A percentile compares a stretch with the other conserved stretches of the same genome.
These are phyloP conservation scores for Drosophila ohnishii DNA, from an alignment of 1,140 invertebrate species.

Conservation along the genomic window DNA sequence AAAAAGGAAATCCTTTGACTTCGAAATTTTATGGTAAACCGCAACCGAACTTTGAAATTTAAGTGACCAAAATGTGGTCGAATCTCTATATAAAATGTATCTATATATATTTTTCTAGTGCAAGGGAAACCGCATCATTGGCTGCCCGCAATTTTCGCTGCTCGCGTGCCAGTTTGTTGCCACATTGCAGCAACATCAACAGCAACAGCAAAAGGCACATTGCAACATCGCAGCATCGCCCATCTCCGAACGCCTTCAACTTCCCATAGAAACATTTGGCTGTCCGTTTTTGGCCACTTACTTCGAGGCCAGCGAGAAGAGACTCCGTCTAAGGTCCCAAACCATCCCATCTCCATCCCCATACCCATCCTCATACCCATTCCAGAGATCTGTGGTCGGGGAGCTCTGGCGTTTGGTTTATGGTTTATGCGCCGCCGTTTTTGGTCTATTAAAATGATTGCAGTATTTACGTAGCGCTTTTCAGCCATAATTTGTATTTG, in stretches of 20 bases:
- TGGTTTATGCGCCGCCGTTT: constrained; percentile 80
- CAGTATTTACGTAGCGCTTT: constrained; percentile 81
- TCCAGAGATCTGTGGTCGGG: constrained; percentile 13
- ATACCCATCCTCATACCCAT: neutral
- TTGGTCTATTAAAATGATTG: constrained; percentile 82
- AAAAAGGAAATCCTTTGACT: no score
- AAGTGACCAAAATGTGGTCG: neutral
- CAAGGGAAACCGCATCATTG: constrained; percentile 68
- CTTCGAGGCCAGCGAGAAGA: constrained; percentile 10
- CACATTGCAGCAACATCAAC: constrained; percentile 26
- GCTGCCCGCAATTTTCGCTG: constrained; percentile 62
- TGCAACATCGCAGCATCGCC: constrained; percentile 38
- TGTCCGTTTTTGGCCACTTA: constrained; percentile 34
- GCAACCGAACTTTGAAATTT: neutral
- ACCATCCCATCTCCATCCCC: neutral
- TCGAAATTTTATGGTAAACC: neutral
- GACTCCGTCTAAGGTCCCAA: constrained; percentile 13
- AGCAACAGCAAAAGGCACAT: constrained; percentile 13
- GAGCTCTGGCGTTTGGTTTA: constrained; percentile 73
- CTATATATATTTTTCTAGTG: constrained; percentile 17
- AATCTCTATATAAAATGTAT: neutral
- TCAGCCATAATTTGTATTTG: constrained; percentile 79
- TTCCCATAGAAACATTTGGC: constrained; percentile 61
- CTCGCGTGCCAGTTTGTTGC: constrained; percentile 70
- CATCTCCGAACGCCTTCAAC: constrained; percentile 60